These are phyloP conservation scores for Myxocyprinus asiaticus DNA, from an alignment of 2,113 vertebrate species.

Conservation along the genomic window DNA sequence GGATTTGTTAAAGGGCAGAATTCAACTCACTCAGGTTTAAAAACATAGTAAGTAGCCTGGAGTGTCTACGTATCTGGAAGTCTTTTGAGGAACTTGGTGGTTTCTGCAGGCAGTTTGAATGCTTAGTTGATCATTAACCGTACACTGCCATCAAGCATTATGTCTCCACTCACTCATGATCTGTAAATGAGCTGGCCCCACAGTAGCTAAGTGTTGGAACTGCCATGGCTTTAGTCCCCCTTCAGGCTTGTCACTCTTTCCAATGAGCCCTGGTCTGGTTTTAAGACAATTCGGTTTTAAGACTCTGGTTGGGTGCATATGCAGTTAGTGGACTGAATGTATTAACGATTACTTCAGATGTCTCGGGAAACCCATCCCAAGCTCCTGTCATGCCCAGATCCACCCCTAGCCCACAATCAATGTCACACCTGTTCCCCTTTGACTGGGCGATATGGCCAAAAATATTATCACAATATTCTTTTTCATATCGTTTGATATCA, in stretches of 20 bases:
- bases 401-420: too few species aligned
- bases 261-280: neutral
- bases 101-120: slow-evolving; percentile 5
- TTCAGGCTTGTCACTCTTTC: slow-evolving; percentile 5
- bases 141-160: slow-evolving; percentile 36
- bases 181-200: slow-evolving; percentile 8
- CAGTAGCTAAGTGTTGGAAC: slow-evolving; percentile 23
- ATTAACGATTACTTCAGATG: too few species aligned
- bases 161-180: slow-evolving; percentile 7
- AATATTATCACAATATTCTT: too few species aligned
- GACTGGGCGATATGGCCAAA: too few species aligned
- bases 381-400: too few species aligned
- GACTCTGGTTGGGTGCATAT: too few species aligned
- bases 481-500: too few species aligned
- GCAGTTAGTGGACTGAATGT: too few species aligned
- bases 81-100: neutral
- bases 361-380: too few species aligned
- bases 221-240: neutral
- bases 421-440: too few species aligned
- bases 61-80: neutral
- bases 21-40: neutral
- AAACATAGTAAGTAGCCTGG: neutral
- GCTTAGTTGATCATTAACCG: slow-evolving; percentile 18
- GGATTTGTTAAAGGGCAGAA: too few species aligned
- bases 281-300: neutral